A percentile compares a stretch with the other conserved stretches of the same genome.
Evolutionary conservation across 1,140 invertebrate genomes (phyloP).

Genomic region (Liolophura sinensis): DNA sequence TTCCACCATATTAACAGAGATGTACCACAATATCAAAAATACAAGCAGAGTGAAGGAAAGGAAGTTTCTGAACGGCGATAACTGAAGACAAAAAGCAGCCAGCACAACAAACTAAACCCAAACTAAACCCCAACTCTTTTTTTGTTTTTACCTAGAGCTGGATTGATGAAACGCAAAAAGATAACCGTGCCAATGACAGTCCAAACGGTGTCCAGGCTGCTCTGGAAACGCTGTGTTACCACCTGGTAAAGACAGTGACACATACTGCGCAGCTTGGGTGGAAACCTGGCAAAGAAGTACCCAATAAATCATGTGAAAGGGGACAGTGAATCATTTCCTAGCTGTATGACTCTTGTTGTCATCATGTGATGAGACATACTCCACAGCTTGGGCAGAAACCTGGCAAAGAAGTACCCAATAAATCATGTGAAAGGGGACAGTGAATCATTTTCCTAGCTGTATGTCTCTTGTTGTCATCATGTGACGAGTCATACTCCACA

Average conservation of each 20-base stretch:
- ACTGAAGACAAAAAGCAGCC: too few species aligned
- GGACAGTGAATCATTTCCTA: too few species aligned
- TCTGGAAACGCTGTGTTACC: slow-evolving; percentile 71
- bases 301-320: too few species aligned
- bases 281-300: slow-evolving; percentile 66
- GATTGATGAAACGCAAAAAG: slow-evolving; percentile 97
- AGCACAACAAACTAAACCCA: too few species aligned
- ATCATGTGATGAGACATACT: slow-evolving; percentile 98
- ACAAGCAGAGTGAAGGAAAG: too few species aligned
- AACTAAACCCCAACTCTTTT: too few species aligned
- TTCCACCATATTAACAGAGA: too few species aligned
- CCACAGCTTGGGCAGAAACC: slow-evolving; percentile 88
- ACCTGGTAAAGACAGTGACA: slow-evolving; percentile 97
- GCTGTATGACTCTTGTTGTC: slow-evolving; percentile 11
- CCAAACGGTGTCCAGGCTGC: slow-evolving; percentile 56
- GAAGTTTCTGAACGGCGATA: too few species aligned
- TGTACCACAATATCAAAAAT: too few species aligned
- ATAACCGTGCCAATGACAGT: slow-evolving; percentile 84
- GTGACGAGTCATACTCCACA: slow-evolving; percentile 94
- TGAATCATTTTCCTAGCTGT: too few species aligned
- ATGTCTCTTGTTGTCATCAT: slow-evolving; percentile 31
- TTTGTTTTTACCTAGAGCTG: slow-evolving; percentile 77
- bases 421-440: too few species aligned
- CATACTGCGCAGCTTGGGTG: slow-evolving; percentile 94
- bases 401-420: slow-evolving; percentile 11